Evolutionary conservation across 1,140 invertebrate genomes (phyloP).

Genomic region (Achroia grisella): DNA sequence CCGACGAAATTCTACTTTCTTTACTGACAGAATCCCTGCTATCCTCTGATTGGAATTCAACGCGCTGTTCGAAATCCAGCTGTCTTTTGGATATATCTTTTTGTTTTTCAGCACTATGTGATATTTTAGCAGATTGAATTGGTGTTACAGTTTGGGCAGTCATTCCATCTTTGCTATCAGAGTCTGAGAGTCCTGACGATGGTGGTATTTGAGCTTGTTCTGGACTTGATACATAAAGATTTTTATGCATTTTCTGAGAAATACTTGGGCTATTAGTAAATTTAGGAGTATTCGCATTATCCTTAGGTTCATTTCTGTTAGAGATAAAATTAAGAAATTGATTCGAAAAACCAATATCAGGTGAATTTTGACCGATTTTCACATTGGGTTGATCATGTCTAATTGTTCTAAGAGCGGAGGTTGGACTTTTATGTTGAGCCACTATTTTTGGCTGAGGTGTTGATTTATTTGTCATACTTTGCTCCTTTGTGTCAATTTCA

Average conservation of each 20-base stretch:
- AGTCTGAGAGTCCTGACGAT: conserved; percentile 58
- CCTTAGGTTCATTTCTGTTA: conserved; percentile 69
- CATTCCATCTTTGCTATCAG: conserved; percentile 65
- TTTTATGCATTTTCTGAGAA: conserved; percentile 73
- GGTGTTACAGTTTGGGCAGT: conserved; percentile 52
- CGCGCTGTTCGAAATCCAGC: conserved; percentile 64
- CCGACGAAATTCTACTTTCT: conserved; percentile 65
- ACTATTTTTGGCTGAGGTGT: conserved; percentile 27
- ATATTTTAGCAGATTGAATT: conserved; percentile 57
- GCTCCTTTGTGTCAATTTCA: conserved; percentile 27
- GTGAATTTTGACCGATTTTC: conserved; percentile 49
- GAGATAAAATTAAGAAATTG: conserved; percentile 69
- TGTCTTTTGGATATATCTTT: conserved; percentile 70
- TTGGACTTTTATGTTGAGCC: conserved; percentile 46
- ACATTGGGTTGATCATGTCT: conserved; percentile 62
- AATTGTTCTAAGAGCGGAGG: conserved; percentile 55
- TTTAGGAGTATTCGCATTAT: conserved; percentile 70
- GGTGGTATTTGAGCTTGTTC: conserved; percentile 70
- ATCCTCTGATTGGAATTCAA: conserved; percentile 66
- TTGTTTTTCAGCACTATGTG: conserved; percentile 58
- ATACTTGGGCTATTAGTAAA: conserved; percentile 68
- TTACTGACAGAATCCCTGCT: conserved; percentile 69
- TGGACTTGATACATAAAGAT: conserved; percentile 70
- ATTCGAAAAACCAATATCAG: conserved; percentile 65
- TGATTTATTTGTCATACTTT: conserved; percentile 34